Evolutionary conservation across 2,888 invertebrate genomes (phyloP), one percentile per base, ranked within the genome.

Genomic region (Macrophya alboannulata): DNA sequence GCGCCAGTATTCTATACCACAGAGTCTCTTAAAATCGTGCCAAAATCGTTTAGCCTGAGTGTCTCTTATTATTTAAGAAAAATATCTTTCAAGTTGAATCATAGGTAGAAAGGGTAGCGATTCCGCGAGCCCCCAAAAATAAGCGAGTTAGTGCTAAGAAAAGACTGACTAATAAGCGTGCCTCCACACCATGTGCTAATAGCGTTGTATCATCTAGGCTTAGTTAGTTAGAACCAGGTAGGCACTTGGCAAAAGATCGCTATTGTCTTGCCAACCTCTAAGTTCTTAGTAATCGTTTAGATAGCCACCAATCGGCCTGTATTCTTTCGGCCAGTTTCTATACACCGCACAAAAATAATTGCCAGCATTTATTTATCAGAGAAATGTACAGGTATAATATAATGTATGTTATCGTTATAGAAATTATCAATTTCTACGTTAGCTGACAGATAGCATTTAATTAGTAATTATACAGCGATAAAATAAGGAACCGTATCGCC

Each of bases 31-130:
- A 21, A 76, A 21, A 62, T 62, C 62, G 62, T 62, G 62, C 81
- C 62, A 21, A 62, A 62, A 40, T 59, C 59, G 59, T 81, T 37
- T 15, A 45, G 45, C 17, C 31, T 15, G 31, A 12, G 65, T 68
- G 25, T 17, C 65, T 31, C 12, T 12, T 74, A 12, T 72, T 43
- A 43, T 72, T 74, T 45, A 1, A 51, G 40, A 40, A 81, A 59
- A 81, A 62, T 25, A 51, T 77, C 48, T 77, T 55, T 77, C 15
- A 43, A 15, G 62, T 81, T 81, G 81, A 81, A 81, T 81, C 81
- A 81, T 25, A 59, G 62, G 37, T 81, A 40, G 15, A 62, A 81
- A n/a, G 59, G 5, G 45, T 10, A 79, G 40, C 62, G 37, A 81
- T 81, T 81, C 81, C 40, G 1, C 12, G 81, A 81, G 81, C 25